phyloP scores from a whole-genome alignment of 2,113 vertebrate species.

The Daubentonia madagascariensis region DNA sequence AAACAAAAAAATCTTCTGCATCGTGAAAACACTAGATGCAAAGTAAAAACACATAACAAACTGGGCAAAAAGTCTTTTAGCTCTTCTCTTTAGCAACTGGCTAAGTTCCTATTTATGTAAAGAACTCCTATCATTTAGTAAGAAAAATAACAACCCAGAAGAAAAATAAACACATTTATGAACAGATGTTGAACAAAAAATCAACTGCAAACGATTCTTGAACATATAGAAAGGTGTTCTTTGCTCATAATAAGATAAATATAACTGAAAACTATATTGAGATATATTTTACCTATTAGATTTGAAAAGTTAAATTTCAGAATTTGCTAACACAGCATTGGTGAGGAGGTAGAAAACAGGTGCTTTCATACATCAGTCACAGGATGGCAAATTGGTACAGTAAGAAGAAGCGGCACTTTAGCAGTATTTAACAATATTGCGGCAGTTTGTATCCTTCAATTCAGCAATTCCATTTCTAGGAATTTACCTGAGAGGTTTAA shows the following conservation, averaged over 20 bases:
- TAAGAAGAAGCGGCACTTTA: background rate
- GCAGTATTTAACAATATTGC: background rate
- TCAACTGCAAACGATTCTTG: background rate
- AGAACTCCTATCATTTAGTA: background rate
- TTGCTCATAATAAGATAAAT: background rate
- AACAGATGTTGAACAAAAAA: background rate
- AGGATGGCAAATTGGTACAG: background rate
- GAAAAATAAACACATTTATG: background rate
- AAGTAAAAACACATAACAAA: background rate
- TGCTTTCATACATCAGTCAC: background rate
- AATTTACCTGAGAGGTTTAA: background rate
- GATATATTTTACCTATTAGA: background rate
- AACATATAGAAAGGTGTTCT: background rate
- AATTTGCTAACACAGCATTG: background rate
- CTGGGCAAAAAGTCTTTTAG: background rate
- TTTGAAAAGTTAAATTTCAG: background rate
- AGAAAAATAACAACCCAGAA: background rate
- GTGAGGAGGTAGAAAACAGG: background rate
- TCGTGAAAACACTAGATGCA: background rate
- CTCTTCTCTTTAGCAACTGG: background rate
- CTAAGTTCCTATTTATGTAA: background rate
- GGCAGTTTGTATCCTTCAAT: background rate
- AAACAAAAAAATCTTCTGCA: background rate
- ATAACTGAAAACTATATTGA: background rate
- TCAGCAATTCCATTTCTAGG: background rate